Evolutionary conservation across 2,888 invertebrate species (phyloP).

Genomic region (Corbicula japonica): DNA sequence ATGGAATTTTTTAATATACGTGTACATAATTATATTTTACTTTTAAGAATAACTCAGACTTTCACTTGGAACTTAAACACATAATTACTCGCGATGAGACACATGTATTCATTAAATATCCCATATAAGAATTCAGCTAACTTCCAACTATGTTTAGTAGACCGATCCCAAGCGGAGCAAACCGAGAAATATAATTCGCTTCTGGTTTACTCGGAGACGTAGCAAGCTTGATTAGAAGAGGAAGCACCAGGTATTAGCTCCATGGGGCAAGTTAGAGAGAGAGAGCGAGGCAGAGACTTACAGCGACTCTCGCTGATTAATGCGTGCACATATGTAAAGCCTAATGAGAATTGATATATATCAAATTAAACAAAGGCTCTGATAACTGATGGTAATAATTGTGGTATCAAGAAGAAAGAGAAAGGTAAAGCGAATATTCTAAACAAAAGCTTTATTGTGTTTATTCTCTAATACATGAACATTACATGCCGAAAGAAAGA

Average conservation of each 20-base stretch:
- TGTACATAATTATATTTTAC: too few relatives aligned
- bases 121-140: too few relatives aligned
- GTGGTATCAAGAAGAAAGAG: background rate
- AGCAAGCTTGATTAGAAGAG: conserved; percentile 9
- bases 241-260: background rate
- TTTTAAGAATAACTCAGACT: too few relatives aligned
- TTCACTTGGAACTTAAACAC: too few relatives aligned
- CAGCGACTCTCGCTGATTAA: conserved; percentile 3
- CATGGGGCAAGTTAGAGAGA: background rate
- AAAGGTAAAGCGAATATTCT: background rate
- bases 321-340: conserved; percentile 12
- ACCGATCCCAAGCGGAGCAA: too few relatives aligned
- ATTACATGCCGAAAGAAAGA: background rate
- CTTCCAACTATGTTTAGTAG: too few relatives aligned
- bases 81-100: too few relatives aligned
- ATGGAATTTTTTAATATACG: too few relatives aligned
- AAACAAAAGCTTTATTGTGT: too few relatives aligned
- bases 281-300: too few relatives aligned
- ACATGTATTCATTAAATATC: too few relatives aligned
- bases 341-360: conserved; percentile 20
- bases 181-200: background rate
- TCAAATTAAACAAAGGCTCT: conserved; percentile 9
- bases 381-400: background rate
- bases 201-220: background rate
- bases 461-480: too few relatives aligned